These are phyloP conservation scores for Folsomia manolachei DNA, from an alignment of 2,888 invertebrate species.

Conservation along the genomic window DNA sequence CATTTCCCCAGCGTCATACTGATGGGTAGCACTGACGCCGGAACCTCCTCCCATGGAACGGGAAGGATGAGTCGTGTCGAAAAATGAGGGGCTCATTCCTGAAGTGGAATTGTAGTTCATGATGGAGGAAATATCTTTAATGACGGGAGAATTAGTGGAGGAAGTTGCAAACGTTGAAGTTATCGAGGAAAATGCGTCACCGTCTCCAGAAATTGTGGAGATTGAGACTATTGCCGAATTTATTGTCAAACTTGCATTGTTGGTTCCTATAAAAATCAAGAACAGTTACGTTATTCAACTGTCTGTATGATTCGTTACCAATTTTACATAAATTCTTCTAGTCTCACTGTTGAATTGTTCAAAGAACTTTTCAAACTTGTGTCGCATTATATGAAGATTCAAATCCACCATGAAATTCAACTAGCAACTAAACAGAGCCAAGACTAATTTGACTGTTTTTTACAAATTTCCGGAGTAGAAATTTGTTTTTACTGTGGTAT, in stretches of 20 bases:
- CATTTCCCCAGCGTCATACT: constrained; percentile 24
- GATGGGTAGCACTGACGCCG: too few relatives aligned
- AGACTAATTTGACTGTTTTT: background rate
- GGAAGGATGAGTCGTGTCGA: background rate
- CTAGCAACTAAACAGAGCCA: too few relatives aligned
- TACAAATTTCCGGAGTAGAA: too few relatives aligned
- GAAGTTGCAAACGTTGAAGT: too few relatives aligned
- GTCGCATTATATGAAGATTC: background rate
- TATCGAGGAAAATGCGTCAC: too few relatives aligned
- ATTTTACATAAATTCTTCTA: background rate
- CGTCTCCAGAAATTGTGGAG: too few relatives aligned
- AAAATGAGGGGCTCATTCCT: background rate
- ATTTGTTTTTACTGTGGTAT: too few relatives aligned
- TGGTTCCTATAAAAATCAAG: too few relatives aligned
- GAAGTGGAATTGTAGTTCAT: background rate
- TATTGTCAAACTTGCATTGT: background rate
- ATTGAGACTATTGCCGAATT: background rate
- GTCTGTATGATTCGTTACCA: too few relatives aligned
- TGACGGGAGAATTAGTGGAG: too few relatives aligned
- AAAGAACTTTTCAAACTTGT: background rate
- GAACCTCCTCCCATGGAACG: background rate
- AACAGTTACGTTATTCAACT: too few relatives aligned
- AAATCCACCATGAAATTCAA: background rate
- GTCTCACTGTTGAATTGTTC: background rate
- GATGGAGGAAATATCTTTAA: background rate